phyloP scores from a whole-genome alignment of 2,113 vertebrate species.

The Panthera tigris region DNA sequence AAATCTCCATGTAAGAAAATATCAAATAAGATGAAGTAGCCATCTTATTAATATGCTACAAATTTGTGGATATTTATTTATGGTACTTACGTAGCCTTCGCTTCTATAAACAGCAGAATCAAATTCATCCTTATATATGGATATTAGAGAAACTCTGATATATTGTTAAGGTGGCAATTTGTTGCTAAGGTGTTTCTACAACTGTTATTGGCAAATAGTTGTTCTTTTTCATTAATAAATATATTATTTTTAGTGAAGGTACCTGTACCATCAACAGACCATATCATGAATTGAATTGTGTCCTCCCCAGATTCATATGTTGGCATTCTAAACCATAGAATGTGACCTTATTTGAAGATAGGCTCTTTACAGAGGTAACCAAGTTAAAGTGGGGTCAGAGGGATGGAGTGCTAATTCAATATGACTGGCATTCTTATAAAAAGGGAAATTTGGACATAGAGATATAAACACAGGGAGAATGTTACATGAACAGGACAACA shows the following conservation, averaged over 20 bases:
- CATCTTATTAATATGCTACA: not conserved
- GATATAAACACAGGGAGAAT: not conserved
- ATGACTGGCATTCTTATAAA: not conserved
- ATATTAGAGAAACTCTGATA: not conserved
- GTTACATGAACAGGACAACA: not conserved
- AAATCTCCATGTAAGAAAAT: not conserved
- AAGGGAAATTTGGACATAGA: not conserved
- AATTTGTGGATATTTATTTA: not conserved
- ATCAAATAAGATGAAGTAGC: not conserved
- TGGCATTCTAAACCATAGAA: not conserved
- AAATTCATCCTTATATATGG: not conserved
- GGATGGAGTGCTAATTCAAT: not conserved
- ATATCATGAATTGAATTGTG: not conserved
- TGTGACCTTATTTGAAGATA: not conserved
- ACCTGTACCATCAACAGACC: not conserved
- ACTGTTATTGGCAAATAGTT: not conserved
- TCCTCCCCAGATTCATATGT: not conserved
- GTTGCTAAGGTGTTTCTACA: not conserved
- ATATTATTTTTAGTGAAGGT: not conserved
- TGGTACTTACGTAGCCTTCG: not conserved
- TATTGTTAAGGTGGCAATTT: not conserved
- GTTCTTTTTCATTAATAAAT: not conserved
- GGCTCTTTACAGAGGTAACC: not conserved
- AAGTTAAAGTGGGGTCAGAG: not conserved
- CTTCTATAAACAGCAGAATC: not conserved